Conservation (phyloP, 2,888 invertebrate genomes). For the Boloria euphrosyne region DNA sequence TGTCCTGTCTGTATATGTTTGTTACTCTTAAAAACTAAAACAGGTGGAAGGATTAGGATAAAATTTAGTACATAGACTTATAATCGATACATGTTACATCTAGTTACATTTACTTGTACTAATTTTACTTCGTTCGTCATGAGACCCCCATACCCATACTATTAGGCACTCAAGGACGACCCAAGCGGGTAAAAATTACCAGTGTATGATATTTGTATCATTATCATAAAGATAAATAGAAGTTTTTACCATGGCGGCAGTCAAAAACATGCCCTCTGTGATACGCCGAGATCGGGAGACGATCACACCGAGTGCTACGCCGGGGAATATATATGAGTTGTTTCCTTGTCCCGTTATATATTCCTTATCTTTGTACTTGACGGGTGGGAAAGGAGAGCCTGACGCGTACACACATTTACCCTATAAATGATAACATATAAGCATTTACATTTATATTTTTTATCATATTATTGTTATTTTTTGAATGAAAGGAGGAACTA, state of each 20-base stretch:
- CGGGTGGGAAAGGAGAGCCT: slow-evolving; percentile 97
- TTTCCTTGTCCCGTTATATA: slow-evolving; percentile 98
- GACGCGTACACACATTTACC: slow-evolving; percentile 96
- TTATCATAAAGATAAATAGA: slow-evolving; percentile 21
- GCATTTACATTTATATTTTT: slow-evolving; percentile 1
- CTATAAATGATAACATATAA: slow-evolving; percentile 73
- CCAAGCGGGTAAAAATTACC: too few relatives aligned
- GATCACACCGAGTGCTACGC: slow-evolving; percentile 96
- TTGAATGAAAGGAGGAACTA: too few relatives aligned
- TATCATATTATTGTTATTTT: too few relatives aligned
- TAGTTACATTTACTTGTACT: too few relatives aligned
- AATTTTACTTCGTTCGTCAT: too few relatives aligned
- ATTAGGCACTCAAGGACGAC: too few relatives aligned
- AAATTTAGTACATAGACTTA: too few relatives aligned
- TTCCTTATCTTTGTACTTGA: slow-evolving; percentile 88
- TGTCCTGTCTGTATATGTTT: too few relatives aligned
- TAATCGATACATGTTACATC: too few relatives aligned
- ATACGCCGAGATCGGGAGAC: slow-evolving; percentile 96
- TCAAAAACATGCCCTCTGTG: slow-evolving; percentile 95
- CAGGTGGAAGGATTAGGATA: too few relatives aligned
- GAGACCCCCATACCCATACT: too few relatives aligned
- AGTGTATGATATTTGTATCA: not conserved
- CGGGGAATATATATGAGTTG: slow-evolving; percentile 98
- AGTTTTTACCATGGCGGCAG: slow-evolving; percentile 90
- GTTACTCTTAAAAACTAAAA: too few relatives aligned